Conservation (phyloP, 2,888 invertebrate species). For the Rhogogaster chlorosoma region DNA sequence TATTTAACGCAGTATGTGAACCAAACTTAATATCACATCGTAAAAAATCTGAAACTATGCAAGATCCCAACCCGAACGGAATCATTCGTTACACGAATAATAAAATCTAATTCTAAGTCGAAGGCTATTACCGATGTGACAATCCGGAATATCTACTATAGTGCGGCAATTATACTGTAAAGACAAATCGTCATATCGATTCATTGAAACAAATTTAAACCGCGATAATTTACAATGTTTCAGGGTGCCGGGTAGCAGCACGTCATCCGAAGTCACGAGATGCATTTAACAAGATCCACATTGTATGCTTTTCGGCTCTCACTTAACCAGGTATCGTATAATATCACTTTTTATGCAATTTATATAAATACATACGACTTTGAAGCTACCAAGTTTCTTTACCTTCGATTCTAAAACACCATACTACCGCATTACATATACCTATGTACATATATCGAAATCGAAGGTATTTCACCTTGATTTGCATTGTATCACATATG, state of each 20-base stretch:
- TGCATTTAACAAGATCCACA: conserved; percentile 67
- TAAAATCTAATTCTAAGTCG: neutral
- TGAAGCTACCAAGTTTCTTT: neutral
- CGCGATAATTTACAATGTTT: conserved; percentile 52
- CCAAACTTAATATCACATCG: neutral
- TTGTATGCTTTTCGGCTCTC: conserved; percentile 70
- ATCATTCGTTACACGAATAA: neutral
- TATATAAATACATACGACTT: neutral
- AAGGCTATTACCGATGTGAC: neutral
- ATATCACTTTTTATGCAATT: neutral
- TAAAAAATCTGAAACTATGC: neutral
- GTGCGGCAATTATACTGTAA: neutral
- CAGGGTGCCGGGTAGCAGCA: conserved; percentile 61
- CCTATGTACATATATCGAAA: neutral
- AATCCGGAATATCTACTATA: neutral
- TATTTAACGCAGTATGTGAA: neutral
- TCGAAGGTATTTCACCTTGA: conserved; percentile 27
- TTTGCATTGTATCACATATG: neutral
- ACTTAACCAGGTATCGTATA: conserved; percentile 67
- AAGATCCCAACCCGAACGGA: neutral
- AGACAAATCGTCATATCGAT: neutral
- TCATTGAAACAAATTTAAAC: neutral
- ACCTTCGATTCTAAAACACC: neutral
- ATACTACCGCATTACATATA: neutral
- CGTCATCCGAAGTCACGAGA: conserved; percentile 60